These are phyloP conservation scores for Archaeoteleia sp. DNA, from an alignment of 2,888 invertebrate genomes.

Conservation along the genomic window DNA sequence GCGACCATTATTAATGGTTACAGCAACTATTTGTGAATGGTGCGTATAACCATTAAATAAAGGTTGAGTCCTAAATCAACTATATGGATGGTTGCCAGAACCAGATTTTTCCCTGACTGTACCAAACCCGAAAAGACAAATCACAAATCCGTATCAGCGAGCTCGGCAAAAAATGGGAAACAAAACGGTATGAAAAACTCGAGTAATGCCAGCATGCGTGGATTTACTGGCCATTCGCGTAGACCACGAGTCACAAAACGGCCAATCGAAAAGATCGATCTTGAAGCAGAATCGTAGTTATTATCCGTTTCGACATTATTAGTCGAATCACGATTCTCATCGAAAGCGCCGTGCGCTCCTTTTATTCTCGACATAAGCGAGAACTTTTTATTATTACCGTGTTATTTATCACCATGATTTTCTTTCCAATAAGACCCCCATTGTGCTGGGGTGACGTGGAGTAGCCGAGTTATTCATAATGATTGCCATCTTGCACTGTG, in stretches of 20 bases:
- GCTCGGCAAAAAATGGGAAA: too few species aligned
- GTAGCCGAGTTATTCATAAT: conserved; percentile 62
- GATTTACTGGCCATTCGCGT: conserved; percentile 8
- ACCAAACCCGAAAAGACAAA: too few species aligned
- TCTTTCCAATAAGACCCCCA: conserved; percentile 61
- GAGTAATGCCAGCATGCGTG: conserved; percentile 16
- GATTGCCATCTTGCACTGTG: conserved; percentile 54
- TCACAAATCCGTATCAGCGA: too few species aligned
- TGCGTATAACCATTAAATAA: too few species aligned
- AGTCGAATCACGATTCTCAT: conserved; percentile 14
- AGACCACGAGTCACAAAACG: conserved; percentile 3
- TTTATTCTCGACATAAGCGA: conserved; percentile 17
- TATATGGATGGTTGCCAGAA: too few species aligned
- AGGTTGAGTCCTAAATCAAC: too few species aligned
- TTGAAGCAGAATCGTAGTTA: conserved; percentile 10
- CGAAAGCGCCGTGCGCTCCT: conserved; percentile 10
- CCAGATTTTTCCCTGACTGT: too few species aligned
- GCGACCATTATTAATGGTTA: too few species aligned
- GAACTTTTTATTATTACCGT: conserved; percentile 55
- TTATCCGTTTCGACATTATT: conserved; percentile 19
- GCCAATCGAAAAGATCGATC: conserved; percentile 7
- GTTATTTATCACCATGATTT: conserved; percentile 64
- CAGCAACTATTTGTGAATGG: too few species aligned
- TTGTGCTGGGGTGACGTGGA: conserved; percentile 57
- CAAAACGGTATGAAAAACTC: too few species aligned